These are phyloP conservation scores for Amazona finschi DNA, from an alignment of 2,797 vertebrate species.

Conservation along the genomic window DNA sequence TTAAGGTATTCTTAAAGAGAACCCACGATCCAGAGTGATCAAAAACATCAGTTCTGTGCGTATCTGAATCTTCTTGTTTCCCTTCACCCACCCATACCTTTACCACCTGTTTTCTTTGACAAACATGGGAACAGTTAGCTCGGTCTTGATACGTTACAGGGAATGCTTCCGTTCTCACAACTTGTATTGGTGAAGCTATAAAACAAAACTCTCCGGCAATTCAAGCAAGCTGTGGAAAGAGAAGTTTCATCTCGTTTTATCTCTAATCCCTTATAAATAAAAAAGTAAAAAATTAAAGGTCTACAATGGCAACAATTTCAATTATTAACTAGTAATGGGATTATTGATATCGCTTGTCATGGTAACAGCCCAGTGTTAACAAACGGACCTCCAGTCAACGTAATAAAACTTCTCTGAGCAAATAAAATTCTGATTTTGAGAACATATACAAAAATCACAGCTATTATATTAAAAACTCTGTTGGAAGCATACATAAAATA, in stretches of 20 bases:
- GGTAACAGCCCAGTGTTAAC: background rate
- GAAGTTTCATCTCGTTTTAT: background rate
- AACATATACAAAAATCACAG: background rate
- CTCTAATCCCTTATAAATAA: background rate
- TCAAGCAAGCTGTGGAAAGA: background rate
- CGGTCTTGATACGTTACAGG: background rate
- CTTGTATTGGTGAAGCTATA: background rate
- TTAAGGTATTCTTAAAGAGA: background rate
- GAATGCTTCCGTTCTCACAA: background rate
- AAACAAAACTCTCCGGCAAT: background rate
- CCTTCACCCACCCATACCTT: background rate
- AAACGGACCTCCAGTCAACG: background rate
- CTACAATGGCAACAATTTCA: background rate
- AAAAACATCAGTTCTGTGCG: background rate
- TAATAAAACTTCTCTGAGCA: background rate
- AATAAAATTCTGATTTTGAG: background rate
- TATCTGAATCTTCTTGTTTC: background rate
- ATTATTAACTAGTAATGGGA: background rate
- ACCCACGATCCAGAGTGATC: background rate
- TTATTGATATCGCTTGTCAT: background rate
- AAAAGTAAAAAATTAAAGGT: background rate
- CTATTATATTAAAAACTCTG: background rate
- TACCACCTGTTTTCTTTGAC: background rate
- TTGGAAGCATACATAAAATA: background rate
- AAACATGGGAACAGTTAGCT: background rate